Percentiles rank a stretch among this genome's conserved stretches.
These are phyloP conservation scores for Semicossyphus pulcher DNA, from an alignment of 2,113 vertebrate species.

Conservation along the genomic window DNA sequence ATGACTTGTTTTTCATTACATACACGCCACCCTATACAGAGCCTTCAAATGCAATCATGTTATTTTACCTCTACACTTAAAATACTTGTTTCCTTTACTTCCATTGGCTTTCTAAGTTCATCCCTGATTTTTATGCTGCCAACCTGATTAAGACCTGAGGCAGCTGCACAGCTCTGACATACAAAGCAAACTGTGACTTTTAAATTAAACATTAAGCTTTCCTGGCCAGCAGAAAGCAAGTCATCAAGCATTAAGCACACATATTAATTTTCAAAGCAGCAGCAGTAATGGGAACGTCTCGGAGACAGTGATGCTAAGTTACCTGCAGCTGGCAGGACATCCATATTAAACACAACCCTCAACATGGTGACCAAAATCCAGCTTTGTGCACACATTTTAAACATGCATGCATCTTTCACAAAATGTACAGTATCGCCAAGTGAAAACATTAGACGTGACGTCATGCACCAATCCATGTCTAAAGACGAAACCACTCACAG, in stretches of 20 bases:
- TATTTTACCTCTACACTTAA: conserved; percentile 10
- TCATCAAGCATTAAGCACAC: conserved; percentile 82
- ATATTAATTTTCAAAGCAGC: conserved; percentile 81
- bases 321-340: conserved; percentile 48
- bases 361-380: not conserved
- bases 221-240: conserved; percentile 76
- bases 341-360: conserved; percentile 41
- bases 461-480: conserved; percentile 53
- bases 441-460: conserved; percentile 22
- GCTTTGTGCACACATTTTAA: not conserved
- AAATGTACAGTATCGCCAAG: conserved; percentile 22
- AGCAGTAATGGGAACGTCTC: conserved; percentile 72
- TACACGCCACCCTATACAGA: not conserved
- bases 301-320: conserved; percentile 56
- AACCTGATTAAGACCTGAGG: conserved; percentile 74
- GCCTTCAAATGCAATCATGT: not conserved
- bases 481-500: conserved; percentile 52
- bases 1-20: not conserved
- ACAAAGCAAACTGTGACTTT: conserved; percentile 73
- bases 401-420: not conserved
- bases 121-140: conserved; percentile 63
- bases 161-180: conserved; percentile 71
- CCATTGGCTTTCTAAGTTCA: conserved; percentile 58
- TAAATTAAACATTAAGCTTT: conserved; percentile 81
- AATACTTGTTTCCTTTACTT: conserved; percentile 45